phyloP scores from a whole-genome alignment of 2,797 vertebrate species.

The Hypotaenidia philippensis region DNA sequence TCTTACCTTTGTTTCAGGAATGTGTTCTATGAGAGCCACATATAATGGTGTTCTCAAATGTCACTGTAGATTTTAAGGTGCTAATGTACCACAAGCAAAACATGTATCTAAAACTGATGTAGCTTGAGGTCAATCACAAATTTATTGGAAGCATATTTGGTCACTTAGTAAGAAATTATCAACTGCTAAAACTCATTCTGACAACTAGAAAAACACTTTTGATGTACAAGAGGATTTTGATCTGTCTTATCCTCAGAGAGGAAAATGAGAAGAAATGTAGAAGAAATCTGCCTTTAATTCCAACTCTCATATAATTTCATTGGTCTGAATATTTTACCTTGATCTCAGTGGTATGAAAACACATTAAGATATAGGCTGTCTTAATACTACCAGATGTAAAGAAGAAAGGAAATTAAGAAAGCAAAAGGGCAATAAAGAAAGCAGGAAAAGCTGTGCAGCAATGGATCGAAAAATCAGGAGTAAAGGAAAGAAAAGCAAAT shows the following conservation, averaged over 20 bases:
- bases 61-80: background rate
- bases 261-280: background rate
- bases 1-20: background rate
- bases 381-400: background rate
- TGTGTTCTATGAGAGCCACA: background rate
- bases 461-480: conserved; percentile 15
- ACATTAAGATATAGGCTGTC: background rate
- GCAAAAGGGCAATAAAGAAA: background rate
- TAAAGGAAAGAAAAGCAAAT: conserved; percentile 43
- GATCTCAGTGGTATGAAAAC: background rate
- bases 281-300: background rate
- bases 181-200: background rate
- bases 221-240: background rate
- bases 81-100: background rate
- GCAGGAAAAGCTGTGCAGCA: background rate
- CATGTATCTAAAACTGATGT: background rate
- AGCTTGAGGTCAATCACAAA: background rate
- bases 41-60: background rate
- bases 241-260: background rate
- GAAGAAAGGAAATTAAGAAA: conserved; percentile 34
- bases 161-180: background rate
- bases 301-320: background rate
- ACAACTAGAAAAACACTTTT: background rate
- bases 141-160: background rate
- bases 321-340: conserved; percentile 9